phyloP scores from a whole-genome alignment of 2,797 vertebrate species.

The Acanthopagrus latus region DNA sequence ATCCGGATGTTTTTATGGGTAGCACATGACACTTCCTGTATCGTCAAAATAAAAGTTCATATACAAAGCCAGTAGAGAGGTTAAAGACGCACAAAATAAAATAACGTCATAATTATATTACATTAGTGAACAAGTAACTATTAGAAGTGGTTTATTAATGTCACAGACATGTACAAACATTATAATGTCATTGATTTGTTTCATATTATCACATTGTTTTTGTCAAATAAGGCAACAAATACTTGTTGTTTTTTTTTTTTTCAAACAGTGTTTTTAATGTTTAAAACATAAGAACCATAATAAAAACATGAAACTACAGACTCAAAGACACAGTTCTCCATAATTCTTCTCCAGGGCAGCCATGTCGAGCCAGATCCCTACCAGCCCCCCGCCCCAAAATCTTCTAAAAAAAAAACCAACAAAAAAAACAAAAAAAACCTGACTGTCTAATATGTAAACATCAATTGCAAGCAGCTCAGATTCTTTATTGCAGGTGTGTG shows the following conservation, averaged over 20 bases:
- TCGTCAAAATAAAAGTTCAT: slow-evolving; percentile 51
- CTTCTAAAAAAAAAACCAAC: slow-evolving; percentile 11
- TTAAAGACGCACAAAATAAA: too few species aligned
- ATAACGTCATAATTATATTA: too few species aligned
- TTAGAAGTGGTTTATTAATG: slow-evolving; percentile 35
- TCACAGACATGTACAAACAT: slow-evolving; percentile 28
- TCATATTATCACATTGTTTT: slow-evolving; percentile 12
- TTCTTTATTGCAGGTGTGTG: slow-evolving; percentile 7
- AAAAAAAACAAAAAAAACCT: slow-evolving; percentile 31
- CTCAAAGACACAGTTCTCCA: too few species aligned
- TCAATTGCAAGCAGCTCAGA: slow-evolving; percentile 8
- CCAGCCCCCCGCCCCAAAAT: too few species aligned
- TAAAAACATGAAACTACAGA: too few species aligned
- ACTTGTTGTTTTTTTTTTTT: neutral
- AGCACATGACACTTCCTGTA: slow-evolving; percentile 12
- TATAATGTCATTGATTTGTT: neutral
- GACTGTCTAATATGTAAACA: slow-evolving; percentile 56
- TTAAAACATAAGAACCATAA: too few species aligned
- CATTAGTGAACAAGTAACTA: neutral
- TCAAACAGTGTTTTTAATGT: neutral
- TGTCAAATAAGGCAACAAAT: slow-evolving; percentile 29
- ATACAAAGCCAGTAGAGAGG: neutral
- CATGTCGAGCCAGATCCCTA: too few species aligned
- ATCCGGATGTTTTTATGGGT: slow-evolving; percentile 35
- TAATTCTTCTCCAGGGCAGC: too few species aligned